phyloP scores from a whole-genome alignment of 30 jellyfish, hydroid and myxozoan genomes.

The Pelagia noctiluca region DNA sequence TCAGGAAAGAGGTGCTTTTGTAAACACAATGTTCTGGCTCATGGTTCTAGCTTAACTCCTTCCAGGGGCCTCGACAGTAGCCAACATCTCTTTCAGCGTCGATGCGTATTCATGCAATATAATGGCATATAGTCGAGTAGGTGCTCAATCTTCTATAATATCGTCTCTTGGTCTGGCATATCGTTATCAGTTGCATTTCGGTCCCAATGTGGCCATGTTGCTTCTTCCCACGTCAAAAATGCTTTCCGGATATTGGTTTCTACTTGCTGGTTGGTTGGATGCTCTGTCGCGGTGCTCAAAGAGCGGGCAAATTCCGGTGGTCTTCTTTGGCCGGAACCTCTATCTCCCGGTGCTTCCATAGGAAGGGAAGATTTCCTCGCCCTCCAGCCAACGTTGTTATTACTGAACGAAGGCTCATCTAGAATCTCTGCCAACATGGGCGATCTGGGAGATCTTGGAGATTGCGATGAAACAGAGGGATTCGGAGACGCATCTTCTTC shows the following conservation, averaged over 20 bases:
- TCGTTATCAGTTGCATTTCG: conserved; percentile 64
- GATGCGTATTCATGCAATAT: no score
- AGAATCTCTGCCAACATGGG: conserved; percentile 77
- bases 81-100: no score
- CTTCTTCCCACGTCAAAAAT: conserved; percentile 61
- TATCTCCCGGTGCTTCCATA: conserved; percentile 29
- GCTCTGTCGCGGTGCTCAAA: conserved; percentile 4
- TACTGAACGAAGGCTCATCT: conserved; percentile 81
- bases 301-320: conserved; percentile 33
- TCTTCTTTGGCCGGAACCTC: conserved; percentile 17
- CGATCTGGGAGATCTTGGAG: conserved; percentile 71
- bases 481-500: conserved; percentile 63
- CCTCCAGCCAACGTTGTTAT: conserved; percentile 1
- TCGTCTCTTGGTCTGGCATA: conserved; percentile 89
- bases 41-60: no score
- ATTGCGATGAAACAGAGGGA: conserved; percentile 19
- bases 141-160: no score
- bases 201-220: conserved; percentile 93
- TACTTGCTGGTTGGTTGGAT: background rate
- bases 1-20: background rate
- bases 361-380: conserved; percentile 80
- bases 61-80: no score
- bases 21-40: background rate
- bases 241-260: conserved; percentile 28
- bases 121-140: no score